Evolutionary conservation across 2,888 invertebrate species (phyloP).

Genomic region (Iphiclides podalirius): DNA sequence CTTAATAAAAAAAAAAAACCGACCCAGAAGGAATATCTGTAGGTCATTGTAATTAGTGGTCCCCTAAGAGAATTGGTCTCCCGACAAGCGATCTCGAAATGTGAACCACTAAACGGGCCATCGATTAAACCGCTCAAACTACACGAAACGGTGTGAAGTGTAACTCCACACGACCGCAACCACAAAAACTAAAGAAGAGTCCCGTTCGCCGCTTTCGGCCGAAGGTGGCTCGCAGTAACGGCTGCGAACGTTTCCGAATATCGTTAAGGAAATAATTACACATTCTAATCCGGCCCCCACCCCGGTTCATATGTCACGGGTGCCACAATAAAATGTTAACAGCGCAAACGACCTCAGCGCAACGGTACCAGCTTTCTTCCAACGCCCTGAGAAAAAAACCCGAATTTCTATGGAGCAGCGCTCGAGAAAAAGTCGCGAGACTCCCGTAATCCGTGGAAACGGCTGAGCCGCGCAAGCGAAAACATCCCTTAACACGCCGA

Average conservation of each 20-base stretch:
- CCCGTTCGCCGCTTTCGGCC: constrained; percentile 28
- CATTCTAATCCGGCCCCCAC: constrained; percentile 67
- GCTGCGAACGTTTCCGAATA: constrained; percentile 64
- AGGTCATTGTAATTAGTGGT: no score
- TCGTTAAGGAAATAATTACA: constrained; percentile 80
- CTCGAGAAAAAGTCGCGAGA: constrained; percentile 65
- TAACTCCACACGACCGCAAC: no score
- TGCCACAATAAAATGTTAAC: constrained; percentile 59
- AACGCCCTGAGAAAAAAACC: constrained; percentile 72
- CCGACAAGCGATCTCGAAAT: no score
- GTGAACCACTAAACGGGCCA: no score
- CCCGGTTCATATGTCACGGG: constrained; percentile 76
- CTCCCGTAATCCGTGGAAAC: constrained; percentile 63
- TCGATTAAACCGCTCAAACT: no score
- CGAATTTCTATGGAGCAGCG: constrained; percentile 47
- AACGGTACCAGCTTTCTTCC: constrained; percentile 65
- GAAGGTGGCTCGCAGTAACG: constrained; percentile 51
- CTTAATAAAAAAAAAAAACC: no score
- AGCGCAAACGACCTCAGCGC: no score
- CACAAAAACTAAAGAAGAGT: no score
- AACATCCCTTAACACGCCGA: constrained; percentile 35
- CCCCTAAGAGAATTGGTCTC: no score
- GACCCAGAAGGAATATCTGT: no score
- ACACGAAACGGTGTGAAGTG: no score
- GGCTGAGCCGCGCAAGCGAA: constrained; percentile 37